Base-by-base conservation (phyloP, 2,113 vertebrate species). In the Mormyrus iriodes region DNA sequence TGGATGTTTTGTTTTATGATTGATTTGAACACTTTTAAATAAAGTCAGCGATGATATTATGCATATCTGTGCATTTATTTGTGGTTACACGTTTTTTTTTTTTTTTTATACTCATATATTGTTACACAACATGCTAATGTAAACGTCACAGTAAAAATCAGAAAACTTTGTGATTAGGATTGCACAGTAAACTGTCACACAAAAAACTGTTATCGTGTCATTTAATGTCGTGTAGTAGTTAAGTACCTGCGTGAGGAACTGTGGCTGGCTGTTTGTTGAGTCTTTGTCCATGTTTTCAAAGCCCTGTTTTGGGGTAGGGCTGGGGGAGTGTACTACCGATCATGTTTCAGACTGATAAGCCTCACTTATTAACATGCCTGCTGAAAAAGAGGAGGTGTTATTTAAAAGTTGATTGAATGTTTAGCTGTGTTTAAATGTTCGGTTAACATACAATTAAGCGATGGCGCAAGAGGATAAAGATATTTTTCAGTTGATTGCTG, bases 331-430 rank as follows among this genome's bases (percentile, higher is more conserved):
- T 31, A 13, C 35, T 46, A 52, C 91, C 90, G 88, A 49, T 21
- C 65, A 94, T 96, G 95, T 92, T 91, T 89, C 51, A 85, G 79
- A 76, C 92, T 93, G 95, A 96, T 96, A 96, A 96, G 95, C 87
- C 10, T 24, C 76, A 73, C 39, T 91, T 73, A 87, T 86, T 91
- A 91, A 88, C 90, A 94, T 95, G 84, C 94, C 94, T 93, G 88
- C 51, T 92, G 92, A 90, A 89, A 88, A 92, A 92, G 46, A 92
- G 94, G 94, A 94, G 92, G 90, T 88, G 79, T 27, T 69, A 89
- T 52, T 58, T 21, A 58, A 48, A 24, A 4, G 31, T 31, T 58
- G 17, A 44, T 89, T 46, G 35, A 65, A 65, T 85, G 58, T 65
- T 65, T 5, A 76, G 31, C 69, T 8, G 31, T 4, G 73, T 86